A percentile compares a stretch with the other conserved stretches of the same genome.
Conservation (phyloP, 2,113 vertebrate genomes). For the Aptenodytes forsteri region DNA sequence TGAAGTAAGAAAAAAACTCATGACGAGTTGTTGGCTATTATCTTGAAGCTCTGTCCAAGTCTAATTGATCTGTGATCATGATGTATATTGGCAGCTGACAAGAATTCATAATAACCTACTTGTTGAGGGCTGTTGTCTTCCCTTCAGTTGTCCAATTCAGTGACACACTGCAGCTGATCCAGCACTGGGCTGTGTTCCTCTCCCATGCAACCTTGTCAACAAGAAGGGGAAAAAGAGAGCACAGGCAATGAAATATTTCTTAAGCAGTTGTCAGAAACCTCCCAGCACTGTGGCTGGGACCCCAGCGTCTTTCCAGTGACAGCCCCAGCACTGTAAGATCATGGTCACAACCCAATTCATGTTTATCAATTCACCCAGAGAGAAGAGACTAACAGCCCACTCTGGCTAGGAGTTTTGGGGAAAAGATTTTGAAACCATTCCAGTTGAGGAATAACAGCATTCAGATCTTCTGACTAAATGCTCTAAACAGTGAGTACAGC, state of each 20-base stretch:
- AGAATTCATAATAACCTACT: not conserved
- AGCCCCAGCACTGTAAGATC: not conserved
- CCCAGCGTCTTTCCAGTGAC: not conserved
- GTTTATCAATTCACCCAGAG: not conserved
- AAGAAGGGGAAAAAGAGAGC: not conserved
- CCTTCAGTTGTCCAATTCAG: not conserved
- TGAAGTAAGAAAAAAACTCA: not conserved
- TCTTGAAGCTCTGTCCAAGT: not conserved
- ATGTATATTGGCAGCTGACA: not conserved
- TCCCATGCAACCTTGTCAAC: not conserved
- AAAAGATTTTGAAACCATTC: not conserved
- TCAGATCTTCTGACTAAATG: not conserved
- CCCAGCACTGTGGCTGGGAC: not conserved
- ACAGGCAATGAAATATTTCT: not conserved
- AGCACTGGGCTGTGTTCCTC: not conserved
- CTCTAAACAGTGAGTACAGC: fast-evolving
- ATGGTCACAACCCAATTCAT: not conserved
- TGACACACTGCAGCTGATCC: not conserved
- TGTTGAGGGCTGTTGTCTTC: not conserved
- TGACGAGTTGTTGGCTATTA: not conserved
- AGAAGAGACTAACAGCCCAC: fast-evolving
- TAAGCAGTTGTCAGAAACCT: not conserved
- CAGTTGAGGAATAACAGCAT: not conserved
- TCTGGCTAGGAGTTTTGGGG: not conserved
- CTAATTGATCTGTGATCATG: not conserved